A percentile compares a stretch with the other conserved stretches of the same genome.
These are phyloP conservation scores for Artemisiospiza belli DNA, from an alignment of 2,113 vertebrate genomes.

Conservation along the genomic window DNA sequence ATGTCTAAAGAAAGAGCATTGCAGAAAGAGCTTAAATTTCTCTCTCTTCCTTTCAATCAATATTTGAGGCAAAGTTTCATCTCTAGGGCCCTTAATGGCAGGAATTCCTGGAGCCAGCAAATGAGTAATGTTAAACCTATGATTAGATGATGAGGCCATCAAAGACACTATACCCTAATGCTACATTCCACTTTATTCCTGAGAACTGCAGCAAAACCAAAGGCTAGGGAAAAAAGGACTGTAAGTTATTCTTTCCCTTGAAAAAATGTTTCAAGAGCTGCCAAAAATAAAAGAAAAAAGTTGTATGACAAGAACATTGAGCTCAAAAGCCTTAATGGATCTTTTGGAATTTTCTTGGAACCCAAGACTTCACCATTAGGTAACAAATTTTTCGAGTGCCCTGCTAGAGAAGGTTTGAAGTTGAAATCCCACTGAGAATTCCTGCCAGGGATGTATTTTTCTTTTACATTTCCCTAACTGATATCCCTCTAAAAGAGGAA, in stretches of 20 bases:
- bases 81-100: constrained; percentile 92
- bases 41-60: constrained; percentile 89
- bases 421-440: constrained; percentile 72
- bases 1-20: constrained; percentile 68
- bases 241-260: constrained; percentile 35
- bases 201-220: constrained; percentile 80
- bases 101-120: constrained; percentile 89
- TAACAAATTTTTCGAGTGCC: constrained; percentile 72
- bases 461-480: constrained; percentile 64
- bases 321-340: constrained; percentile 52
- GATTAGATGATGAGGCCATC: constrained; percentile 86
- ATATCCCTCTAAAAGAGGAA: constrained; percentile 55
- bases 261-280: constrained; percentile 65
- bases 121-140: constrained; percentile 94
- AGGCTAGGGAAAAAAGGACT: constrained; percentile 68
- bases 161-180: constrained; percentile 80
- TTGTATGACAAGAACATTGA: constrained; percentile 53
- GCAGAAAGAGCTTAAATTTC: constrained; percentile 85
- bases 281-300: not conserved
- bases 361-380: constrained; percentile 66
- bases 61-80: constrained; percentile 94
- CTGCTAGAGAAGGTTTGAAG: constrained; percentile 72
- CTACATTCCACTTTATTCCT: constrained; percentile 74
- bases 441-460: constrained; percentile 67
- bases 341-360: constrained; percentile 66